Evolutionary conservation across 2,797 vertebrate species (phyloP), one percentile per base, ranked within the genome.

Genomic region (Cirrhinus molitorella): DNA sequence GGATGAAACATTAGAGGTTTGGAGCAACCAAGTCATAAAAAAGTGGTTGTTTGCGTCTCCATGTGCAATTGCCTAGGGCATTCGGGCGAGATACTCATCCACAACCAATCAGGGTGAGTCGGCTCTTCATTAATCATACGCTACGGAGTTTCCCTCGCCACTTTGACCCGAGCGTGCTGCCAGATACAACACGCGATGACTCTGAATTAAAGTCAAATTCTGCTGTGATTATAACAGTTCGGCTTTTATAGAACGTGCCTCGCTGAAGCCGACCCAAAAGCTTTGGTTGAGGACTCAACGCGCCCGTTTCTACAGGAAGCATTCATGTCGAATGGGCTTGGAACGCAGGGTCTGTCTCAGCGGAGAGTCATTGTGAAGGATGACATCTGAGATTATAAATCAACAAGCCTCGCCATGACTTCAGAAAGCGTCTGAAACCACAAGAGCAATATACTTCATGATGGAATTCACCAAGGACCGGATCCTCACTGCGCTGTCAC

Each of bases 391-490:
- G 89, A 89, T 85, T 82, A 82, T 93, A 93, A 93, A 89, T 89
- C 90, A 89, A 93, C 57, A 80, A 80, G 51, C 51, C 86, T 85
- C 53, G 57, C 87, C 84, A 82, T 88, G 91, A 91, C 89, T 92
- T 90, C 89, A 92, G 88, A 92, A 92, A 92, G 88, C 84, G 77
- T 86, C 81, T 85, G 89, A 93, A 94, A 92, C 93, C 91, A 88
- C 92, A 93, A 87, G 89, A 93, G 91, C 91, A 89, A 83, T 89
- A 91, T 83, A 88, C 90, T 93, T 90, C 90, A 92, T 90, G 70
- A 82, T 91, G 92, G 93, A 94, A 94, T 94, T 92, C 91, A 90
- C 90, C 86, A 90, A 93, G 91, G 92, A 94, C 93, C 89, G 89
- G 92, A 94, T 91, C 88, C 91, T 92, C 89, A 91, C 91, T 93